A percentile compares a stretch with the other conserved stretches of the same genome.
Evolutionary conservation across 2,113 vertebrate species (phyloP).

Genomic region (Sorex araneus): DNA sequence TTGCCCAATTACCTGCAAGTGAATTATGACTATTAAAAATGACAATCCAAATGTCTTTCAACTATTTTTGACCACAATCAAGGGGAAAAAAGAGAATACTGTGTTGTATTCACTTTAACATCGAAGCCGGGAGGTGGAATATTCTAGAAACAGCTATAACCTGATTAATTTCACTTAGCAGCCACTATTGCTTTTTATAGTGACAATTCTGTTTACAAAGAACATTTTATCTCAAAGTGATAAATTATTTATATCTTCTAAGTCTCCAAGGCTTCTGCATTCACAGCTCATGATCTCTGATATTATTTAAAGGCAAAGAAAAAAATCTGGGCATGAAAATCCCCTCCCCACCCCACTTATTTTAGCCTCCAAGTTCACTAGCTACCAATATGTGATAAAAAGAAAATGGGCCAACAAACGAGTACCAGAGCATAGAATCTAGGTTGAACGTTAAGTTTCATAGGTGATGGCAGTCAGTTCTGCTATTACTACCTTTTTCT

Average conservation of each 20-base stretch:
- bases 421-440: not conserved
- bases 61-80: too few species aligned
- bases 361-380: conserved; percentile 45
- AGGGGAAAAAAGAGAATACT: too few species aligned
- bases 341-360: not conserved
- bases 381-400: conserved; percentile 16
- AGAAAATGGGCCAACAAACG: not conserved
- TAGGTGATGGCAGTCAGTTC: not conserved
- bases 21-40: too few species aligned
- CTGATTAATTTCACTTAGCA: conserved; percentile 24
- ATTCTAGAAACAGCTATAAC: conserved; percentile 52
- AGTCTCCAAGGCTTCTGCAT: conserved; percentile 48
- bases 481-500: conserved; percentile 6
- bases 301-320: conserved; percentile 65
- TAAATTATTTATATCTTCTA: conserved; percentile 52
- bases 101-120: conserved; percentile 43
- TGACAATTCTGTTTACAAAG: conserved; percentile 52
- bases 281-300: conserved; percentile 58
- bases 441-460: conserved; percentile 27
- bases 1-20: not conserved
- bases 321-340: conserved; percentile 33
- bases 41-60: too few species aligned
- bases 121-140: not conserved
- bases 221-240: conserved; percentile 66
- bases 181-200: conserved; percentile 66